These are phyloP conservation scores for Nephrotoma flavescens DNA, from an alignment of 2,888 invertebrate genomes.

Conservation along the genomic window DNA sequence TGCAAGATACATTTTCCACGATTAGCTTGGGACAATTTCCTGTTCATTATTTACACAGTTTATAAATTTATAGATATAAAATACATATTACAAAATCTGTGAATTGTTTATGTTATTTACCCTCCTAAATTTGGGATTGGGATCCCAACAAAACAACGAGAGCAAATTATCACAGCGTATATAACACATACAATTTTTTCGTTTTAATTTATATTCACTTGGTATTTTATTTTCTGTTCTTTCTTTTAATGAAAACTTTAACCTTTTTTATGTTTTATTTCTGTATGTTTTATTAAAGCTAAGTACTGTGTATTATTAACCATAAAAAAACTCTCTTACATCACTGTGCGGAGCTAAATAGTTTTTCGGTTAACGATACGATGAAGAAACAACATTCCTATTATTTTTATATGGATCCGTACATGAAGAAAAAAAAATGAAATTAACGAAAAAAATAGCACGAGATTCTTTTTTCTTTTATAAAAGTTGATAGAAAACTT, in stretches of 20 bases:
- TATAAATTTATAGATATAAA: not conserved
- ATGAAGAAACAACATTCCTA: not conserved
- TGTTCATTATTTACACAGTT: not conserved
- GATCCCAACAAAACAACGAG: not conserved
- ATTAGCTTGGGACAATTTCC: not conserved
- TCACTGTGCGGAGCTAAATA: not conserved
- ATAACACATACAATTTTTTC: not conserved
- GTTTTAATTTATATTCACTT: not conserved
- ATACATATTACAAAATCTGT: not conserved
- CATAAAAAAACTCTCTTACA: not conserved
- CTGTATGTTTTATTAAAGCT: not conserved
- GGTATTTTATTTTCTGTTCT: not conserved
- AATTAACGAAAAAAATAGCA: not conserved
- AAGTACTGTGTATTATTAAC: not conserved
- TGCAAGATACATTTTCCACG: not conserved
- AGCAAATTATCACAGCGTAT: not conserved
- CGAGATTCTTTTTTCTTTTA: not conserved
- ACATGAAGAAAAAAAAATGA: not conserved
- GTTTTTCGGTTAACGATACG: not conserved
- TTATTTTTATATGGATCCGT: not conserved
- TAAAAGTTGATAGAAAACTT: not conserved
- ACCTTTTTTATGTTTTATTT: not conserved
- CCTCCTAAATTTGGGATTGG: not conserved
- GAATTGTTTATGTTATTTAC: not conserved
- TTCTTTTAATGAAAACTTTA: not conserved